Evolutionary conservation across 2,888 invertebrate species (phyloP).

Genomic region (Nycteola revayana): DNA sequence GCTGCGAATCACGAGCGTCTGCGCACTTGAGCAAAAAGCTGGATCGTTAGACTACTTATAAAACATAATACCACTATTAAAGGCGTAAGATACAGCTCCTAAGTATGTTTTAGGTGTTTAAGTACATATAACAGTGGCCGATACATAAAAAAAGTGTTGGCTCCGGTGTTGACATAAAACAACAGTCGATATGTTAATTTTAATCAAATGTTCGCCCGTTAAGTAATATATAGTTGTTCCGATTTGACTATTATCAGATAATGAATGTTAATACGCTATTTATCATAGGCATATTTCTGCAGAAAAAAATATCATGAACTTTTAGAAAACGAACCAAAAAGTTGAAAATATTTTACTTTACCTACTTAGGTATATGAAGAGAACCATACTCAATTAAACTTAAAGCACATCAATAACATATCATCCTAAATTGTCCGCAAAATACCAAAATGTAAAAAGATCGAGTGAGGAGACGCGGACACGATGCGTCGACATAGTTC

Average conservation of each 20-base stretch:
- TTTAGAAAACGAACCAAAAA: too few species aligned
- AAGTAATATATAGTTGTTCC: too few species aligned
- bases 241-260: too few species aligned
- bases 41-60: slow-evolving; percentile 20
- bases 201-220: too few species aligned
- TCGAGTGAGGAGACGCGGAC: slow-evolving; percentile 64
- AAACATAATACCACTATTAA: slow-evolving; percentile 14
- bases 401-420: slow-evolving; percentile 43
- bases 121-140: too few species aligned
- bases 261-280: too few species aligned
- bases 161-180: not conserved
- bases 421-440: slow-evolving; percentile 56
- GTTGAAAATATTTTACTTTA: too few species aligned
- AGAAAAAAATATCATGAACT: too few species aligned
- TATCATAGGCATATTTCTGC: too few species aligned
- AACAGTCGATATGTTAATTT: not conserved
- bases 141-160: not conserved
- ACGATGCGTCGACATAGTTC: slow-evolving; percentile 76
- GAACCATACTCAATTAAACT: slow-evolving; percentile 13
- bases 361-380: too few species aligned
- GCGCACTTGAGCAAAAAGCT: slow-evolving; percentile 26
- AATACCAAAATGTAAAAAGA: slow-evolving; percentile 64
- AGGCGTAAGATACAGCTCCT: slow-evolving; percentile 3
- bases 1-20: slow-evolving; percentile 23
- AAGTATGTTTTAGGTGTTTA: slow-evolving; percentile 1